Conservation (phyloP, 2,797 vertebrate genomes). For the Poeciliopsis gracilis region DNA sequence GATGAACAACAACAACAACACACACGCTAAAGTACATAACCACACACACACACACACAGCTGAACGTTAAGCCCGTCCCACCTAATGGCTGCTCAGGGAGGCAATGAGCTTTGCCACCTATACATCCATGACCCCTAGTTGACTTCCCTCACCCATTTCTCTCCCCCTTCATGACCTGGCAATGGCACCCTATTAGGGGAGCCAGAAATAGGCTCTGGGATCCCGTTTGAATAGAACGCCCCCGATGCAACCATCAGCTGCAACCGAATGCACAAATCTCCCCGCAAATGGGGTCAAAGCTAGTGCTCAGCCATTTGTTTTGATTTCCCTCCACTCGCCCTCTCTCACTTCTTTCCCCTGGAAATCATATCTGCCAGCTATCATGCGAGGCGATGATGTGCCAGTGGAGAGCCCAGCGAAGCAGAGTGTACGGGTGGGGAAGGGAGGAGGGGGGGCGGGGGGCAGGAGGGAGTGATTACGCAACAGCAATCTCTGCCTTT, state of each 20-base stretch:
- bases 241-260: constrained; percentile 67
- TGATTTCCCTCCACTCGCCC: constrained; percentile 42
- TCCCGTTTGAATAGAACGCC: constrained; percentile 72
- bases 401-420: constrained; percentile 17
- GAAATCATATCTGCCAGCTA: constrained; percentile 68
- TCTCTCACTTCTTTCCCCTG: constrained; percentile 30
- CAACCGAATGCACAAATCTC: constrained; percentile 76
- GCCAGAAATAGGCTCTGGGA: constrained; percentile 66
- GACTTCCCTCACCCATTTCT: constrained; percentile 76
- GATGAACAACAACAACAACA: constrained; percentile 48
- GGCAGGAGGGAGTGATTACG: constrained; percentile 26
- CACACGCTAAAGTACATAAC: constrained; percentile 30
- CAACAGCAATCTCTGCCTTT: constrained; percentile 28
- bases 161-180: constrained; percentile 79
- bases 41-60: constrained; percentile 61
- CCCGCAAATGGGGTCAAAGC: constrained; percentile 74
- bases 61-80: constrained; percentile 67
- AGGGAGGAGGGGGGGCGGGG: no score
- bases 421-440: not conserved
- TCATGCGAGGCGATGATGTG: constrained; percentile 59
- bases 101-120: constrained; percentile 82
- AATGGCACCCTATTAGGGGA: constrained; percentile 81
- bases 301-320: constrained; percentile 78
- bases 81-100: constrained; percentile 76
- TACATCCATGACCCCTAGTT: constrained; percentile 82